Evolutionary conservation across 2,888 invertebrate genomes (phyloP), one percentile per base, ranked within the genome.

Genomic region (Pollenia labialis): DNA sequence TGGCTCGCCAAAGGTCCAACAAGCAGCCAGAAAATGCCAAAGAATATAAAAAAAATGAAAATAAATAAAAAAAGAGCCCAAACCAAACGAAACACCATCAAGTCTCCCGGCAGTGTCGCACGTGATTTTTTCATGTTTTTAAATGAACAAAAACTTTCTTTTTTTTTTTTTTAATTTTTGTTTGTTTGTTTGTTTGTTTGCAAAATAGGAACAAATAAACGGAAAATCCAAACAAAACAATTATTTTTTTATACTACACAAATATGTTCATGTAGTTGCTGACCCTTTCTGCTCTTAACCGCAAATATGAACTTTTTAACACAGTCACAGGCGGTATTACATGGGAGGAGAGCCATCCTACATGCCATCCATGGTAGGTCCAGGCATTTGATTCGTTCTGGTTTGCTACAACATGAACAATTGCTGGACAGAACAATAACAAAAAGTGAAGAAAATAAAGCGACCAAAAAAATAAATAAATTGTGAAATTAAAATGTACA

Each of bases 41-140:
- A 62, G 32, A 18, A 62, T n/a, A 42, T 23, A 48, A 3, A 42
- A n/a, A 62, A 72, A 4, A 7, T 11, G 18, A 12, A 14, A 48
- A n/a, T 58, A 64, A 14, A 42, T n/a, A 48, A 54, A 75, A 54
- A 76, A 14, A 50, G 68, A 62, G 64, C 62, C 66, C 66, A 32
- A 56, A 64, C 62, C 69, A 80, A 80, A 64, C 62, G 60, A 80
- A 80, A 58, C 76, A 58, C 77, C 68, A 74, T 74, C 72, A 77
- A 62, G 76, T 77, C 81, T 52, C 81, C 66, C 42, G 74, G 74
- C 77, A 54, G 72, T 68, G 76, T 81, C 52, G 85, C 81, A 77
- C 81, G 85, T 81, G 77, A 81, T 85, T 81, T 81, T 85, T 66
- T 79, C 23, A 50, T 72, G 40, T 68, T 77, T 81, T 80, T 68